Conservation (phyloP, 2,113 vertebrate species). For the Phylloscopus trochiloides region DNA sequence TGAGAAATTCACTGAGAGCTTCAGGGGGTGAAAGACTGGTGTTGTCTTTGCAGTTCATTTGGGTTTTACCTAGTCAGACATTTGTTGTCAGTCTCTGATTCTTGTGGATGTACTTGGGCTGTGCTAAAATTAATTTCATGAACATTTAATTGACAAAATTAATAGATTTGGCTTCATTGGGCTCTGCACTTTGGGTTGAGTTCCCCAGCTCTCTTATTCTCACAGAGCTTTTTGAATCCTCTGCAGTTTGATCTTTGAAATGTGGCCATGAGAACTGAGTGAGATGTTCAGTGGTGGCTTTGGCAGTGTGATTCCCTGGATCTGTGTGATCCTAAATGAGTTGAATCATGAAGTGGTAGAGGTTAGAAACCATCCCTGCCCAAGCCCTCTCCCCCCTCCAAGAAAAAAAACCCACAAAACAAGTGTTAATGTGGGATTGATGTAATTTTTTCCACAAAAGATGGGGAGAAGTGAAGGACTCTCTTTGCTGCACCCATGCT, state of each 20-base stretch:
- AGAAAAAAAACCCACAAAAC: fast-evolving
- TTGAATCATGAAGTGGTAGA: not conserved
- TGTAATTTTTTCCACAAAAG: not conserved
- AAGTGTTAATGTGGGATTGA: fast-evolving
- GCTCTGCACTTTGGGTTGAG: fast-evolving
- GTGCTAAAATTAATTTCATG: not conserved
- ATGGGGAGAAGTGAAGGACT: not conserved
- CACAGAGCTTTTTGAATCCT: not conserved
- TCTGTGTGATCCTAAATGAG: not conserved
- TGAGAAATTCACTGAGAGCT: not conserved
- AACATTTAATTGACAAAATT: not conserved
- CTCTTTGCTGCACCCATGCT: not conserved
- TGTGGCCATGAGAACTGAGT: not conserved
- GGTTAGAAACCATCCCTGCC: not conserved
- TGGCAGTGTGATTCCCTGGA: not conserved
- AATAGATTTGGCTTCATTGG: not conserved
- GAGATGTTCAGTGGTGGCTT: not conserved
- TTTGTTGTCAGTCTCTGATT: not conserved
- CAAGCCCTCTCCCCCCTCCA: fast-evolving
- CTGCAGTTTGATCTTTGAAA: not conserved
- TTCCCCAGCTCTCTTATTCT: not conserved
- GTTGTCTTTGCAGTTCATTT: not conserved
- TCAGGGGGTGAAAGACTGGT: fast-evolving
- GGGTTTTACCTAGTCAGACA: not conserved
- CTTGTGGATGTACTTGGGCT: not conserved